phyloP scores from a whole-genome alignment of 2,113 vertebrate species.

The Centropristis striata region DNA sequence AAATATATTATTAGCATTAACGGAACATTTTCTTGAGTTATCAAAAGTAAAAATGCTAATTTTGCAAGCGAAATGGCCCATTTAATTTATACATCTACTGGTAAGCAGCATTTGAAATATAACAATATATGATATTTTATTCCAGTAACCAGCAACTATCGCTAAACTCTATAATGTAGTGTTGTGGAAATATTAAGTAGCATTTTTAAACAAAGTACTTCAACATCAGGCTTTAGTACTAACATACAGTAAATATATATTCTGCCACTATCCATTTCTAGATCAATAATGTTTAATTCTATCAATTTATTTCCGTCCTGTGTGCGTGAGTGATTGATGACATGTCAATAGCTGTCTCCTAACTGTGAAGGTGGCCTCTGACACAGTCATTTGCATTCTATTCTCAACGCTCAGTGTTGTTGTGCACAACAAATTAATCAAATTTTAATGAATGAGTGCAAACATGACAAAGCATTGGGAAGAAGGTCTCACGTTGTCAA shows the following conservation, averaged over 20 bases:
- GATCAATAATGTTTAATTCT: not conserved
- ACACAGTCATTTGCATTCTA: constrained; percentile 6
- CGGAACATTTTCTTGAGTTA: not conserved
- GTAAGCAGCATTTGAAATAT: not conserved
- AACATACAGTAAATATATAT: not conserved
- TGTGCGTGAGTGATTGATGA: constrained; percentile 38
- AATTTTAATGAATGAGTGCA: constrained; percentile 36
- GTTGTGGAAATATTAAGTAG: not conserved
- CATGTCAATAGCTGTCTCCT: constrained; percentile 32
- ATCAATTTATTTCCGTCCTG: constrained; percentile 3
- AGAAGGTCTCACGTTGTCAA: constrained; percentile 28
- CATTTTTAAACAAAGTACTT: too few species aligned
- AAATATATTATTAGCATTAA: not conserved
- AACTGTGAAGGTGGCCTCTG: constrained; percentile 41
- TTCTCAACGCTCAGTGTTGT: not conserved
- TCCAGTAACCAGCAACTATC: not conserved
- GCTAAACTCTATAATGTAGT: not conserved
- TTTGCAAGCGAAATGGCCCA: too few species aligned
- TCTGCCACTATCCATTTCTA: not conserved
- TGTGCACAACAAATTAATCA: constrained; percentile 45
- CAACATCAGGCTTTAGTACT: fast-evolving
- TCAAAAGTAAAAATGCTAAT: not conserved
- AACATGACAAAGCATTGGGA: constrained; percentile 35
- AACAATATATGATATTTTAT: not conserved
- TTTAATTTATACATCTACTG: too few species aligned